phyloP scores from a whole-genome alignment of 2,797 vertebrate genomes.

The Lophotriccus pileatus region DNA sequence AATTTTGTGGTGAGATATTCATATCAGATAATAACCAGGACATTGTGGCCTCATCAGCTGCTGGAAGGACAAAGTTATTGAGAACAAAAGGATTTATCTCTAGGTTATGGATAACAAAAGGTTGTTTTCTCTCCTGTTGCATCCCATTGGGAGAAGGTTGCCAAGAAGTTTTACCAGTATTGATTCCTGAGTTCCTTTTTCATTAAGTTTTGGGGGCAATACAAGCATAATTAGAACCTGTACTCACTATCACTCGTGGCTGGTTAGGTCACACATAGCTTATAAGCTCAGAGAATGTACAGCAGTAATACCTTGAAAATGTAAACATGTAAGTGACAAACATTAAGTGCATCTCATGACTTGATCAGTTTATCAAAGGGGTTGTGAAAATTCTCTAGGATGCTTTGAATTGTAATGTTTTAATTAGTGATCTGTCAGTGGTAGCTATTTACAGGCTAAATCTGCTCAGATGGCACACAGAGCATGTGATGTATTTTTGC shows the following conservation, averaged over 20 bases:
- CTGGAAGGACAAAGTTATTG: background rate
- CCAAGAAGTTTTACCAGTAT: background rate
- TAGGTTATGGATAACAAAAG: background rate
- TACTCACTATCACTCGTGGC: background rate
- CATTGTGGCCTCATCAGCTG: background rate
- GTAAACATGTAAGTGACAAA: background rate
- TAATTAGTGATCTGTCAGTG: background rate
- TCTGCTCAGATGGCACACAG: background rate
- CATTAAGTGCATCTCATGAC: background rate
- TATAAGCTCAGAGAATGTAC: background rate
- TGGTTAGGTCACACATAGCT: background rate
- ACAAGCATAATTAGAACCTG: background rate
- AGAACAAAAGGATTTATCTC: slow-evolving; percentile 1
- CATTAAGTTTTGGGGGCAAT: background rate
- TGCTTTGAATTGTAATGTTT: background rate
- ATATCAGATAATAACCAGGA: background rate
- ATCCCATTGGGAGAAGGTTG: background rate
- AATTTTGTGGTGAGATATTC: background rate
- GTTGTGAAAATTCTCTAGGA: background rate
- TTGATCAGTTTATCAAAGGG: background rate
- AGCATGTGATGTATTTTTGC: background rate
- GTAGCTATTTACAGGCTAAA: background rate
- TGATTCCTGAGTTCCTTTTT: background rate
- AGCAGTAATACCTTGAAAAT: background rate
- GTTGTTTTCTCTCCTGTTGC: background rate